Conservation (phyloP, 2,113 vertebrate species). For the Smithornis capensis region DNA sequence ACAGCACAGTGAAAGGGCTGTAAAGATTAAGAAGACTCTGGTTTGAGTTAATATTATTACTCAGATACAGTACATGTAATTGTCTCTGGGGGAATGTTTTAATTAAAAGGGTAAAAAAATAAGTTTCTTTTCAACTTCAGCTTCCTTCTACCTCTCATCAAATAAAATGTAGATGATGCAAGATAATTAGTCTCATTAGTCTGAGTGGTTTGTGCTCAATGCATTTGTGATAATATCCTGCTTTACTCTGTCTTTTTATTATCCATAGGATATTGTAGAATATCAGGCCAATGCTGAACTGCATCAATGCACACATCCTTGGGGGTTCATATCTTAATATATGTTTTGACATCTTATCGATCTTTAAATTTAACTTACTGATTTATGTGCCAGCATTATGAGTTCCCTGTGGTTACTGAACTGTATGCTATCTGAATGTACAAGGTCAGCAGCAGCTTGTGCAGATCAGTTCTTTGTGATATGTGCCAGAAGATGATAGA, state of each 20-base stretch:
- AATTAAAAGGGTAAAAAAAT: not conserved
- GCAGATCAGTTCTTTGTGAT: not conserved
- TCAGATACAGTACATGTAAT: not conserved
- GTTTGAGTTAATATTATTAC: not conserved
- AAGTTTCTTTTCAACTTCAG: not conserved
- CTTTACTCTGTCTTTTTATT: not conserved
- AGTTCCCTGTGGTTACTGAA: not conserved
- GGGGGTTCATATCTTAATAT: not conserved
- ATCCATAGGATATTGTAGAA: not conserved
- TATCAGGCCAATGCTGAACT: not conserved
- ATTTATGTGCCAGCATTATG: not conserved
- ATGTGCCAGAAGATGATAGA: not conserved
- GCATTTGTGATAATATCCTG: not conserved
- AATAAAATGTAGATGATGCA: not conserved
- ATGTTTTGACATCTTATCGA: not conserved
- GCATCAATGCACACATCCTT: not conserved
- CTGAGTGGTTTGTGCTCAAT: not conserved
- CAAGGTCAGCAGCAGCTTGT: not conserved
- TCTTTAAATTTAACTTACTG: not conserved
- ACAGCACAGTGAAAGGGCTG: not conserved
- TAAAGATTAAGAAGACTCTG: not conserved
- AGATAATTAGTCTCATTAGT: not conserved
- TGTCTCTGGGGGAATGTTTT: not conserved
- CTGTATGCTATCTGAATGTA: not conserved
- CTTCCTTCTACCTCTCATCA: not conserved